These are phyloP conservation scores for Antheraea pernyi DNA, from an alignment of 1,140 invertebrate genomes.

Conservation along the genomic window DNA sequence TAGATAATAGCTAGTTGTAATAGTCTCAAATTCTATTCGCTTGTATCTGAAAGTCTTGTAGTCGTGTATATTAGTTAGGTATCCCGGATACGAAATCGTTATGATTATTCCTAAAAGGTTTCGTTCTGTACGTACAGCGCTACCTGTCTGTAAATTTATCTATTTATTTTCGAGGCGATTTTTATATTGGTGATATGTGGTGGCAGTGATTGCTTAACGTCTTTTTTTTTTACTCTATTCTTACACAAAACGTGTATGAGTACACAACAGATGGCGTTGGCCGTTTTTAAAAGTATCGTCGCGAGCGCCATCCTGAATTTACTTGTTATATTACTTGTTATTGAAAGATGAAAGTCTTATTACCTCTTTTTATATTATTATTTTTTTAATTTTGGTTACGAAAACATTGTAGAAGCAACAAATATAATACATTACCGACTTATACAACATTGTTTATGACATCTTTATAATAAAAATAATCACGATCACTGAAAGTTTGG, in stretches of 20 bases:
- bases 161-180: conserved; percentile 16
- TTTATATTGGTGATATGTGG: conserved; percentile 31
- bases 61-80: conserved; percentile 22
- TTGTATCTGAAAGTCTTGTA: conserved; percentile 28
- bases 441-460: too few species aligned
- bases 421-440: too few species aligned
- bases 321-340: neutral
- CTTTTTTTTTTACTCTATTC: conserved; percentile 8
- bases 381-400: too few species aligned
- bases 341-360: too few species aligned
- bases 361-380: too few species aligned
- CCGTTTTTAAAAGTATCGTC: conserved; percentile 31
- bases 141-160: conserved; percentile 38
- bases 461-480: too few species aligned
- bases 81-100: conserved; percentile 26
- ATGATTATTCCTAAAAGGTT: conserved; percentile 17
- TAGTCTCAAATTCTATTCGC: conserved; percentile 57
- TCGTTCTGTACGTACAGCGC: conserved; percentile 46
- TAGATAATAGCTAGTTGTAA: neutral
- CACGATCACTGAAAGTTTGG: conserved; percentile 40
- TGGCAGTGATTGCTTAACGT: conserved; percentile 60
- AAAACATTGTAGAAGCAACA: too few species aligned
- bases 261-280: conserved; percentile 52
- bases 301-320: conserved; percentile 71
- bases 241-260: neutral